Base-by-base conservation (phyloP, 2,113 vertebrate genomes). In the Nothobranchius furzeri region DNA sequence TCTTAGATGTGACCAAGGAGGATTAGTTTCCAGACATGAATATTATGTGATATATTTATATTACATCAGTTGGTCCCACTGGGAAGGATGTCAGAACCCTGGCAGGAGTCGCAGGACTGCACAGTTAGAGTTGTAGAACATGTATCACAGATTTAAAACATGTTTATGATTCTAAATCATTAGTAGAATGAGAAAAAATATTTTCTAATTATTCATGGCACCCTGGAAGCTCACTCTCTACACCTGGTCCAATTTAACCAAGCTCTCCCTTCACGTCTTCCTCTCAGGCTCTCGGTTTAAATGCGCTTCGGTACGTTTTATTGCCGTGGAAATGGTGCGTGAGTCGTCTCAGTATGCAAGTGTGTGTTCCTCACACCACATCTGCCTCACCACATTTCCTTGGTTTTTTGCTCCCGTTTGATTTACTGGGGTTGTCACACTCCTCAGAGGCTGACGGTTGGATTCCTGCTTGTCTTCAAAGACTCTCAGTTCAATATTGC, bases 251-350 rank as follows among this genome's bases (percentile, higher is more conserved):
- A 57, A 3, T 37, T 49, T 50, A 30, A 2, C 24, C 45, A 15
- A 11, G 63, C 37, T 43, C 13, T 25, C 9, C 2, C 30, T 48
- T 7, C 43, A 25, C 20, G 37, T 45, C 20, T 64, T 53, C 47
- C 17, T 47, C 48, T 14, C 35, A 12, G 11, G 3, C 17, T 30
- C 43, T 70, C 60, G 3, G 36, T 59, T 73, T 17, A 42, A 47
- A 59, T 53, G 17, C 5, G 58, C 3, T 78, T 75, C n/a, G 30
- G 13, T 43, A 2, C 15, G 48, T 15, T 69, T 55, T 64, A 52
- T 25, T 59, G 48, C 50, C 73, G 20, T 62, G 63, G 55, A 79
- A 76, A 60, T 60, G n/a, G 61, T 43, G 24, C 0, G 11, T 20
- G n/a, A 47, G 6, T 25, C 9, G 36, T 61, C 45, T 43, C 6